Percentiles rank a stretch among this genome's conserved stretches.
Conservation (phyloP, 2,888 invertebrate species). For the Zygogramma bicolorata region DNA sequence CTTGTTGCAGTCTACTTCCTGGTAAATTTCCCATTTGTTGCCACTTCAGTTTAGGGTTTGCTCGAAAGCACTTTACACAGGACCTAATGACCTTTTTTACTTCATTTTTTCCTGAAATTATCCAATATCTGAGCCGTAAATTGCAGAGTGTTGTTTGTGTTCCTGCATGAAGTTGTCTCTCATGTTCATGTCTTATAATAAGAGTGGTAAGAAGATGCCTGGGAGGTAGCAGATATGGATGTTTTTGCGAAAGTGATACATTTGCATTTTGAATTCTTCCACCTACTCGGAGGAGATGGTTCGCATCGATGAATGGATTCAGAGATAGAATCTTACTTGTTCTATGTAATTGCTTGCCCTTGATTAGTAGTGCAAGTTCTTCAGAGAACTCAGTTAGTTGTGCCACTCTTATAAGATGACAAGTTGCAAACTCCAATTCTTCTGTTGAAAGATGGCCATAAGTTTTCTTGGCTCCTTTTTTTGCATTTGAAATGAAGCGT, state of each 20-base stretch:
- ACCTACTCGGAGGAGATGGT: not conserved
- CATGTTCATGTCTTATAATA: not conserved
- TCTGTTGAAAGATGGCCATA: not conserved
- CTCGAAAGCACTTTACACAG: not conserved
- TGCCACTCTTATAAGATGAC: not conserved
- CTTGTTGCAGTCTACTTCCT: no score
- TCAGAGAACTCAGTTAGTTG: not conserved
- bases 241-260: not conserved
- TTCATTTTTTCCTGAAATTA: no score
- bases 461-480: not conserved
- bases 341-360: not conserved
- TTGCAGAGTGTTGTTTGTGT: not conserved
- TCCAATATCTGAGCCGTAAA: not conserved
- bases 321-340: not conserved
- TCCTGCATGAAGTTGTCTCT: not conserved
- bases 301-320: not conserved
- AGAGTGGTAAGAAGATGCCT: not conserved
- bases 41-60: not conserved
- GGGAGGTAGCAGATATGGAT: not conserved
- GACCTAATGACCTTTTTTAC: not conserved
- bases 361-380: not conserved
- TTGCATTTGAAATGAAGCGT: constrained; percentile 5
- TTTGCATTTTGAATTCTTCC: not conserved
- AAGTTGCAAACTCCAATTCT: not conserved
- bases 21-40: no score